Conservation (phyloP, 2,888 invertebrate species). For the Sarcophaga caerulescens region DNA sequence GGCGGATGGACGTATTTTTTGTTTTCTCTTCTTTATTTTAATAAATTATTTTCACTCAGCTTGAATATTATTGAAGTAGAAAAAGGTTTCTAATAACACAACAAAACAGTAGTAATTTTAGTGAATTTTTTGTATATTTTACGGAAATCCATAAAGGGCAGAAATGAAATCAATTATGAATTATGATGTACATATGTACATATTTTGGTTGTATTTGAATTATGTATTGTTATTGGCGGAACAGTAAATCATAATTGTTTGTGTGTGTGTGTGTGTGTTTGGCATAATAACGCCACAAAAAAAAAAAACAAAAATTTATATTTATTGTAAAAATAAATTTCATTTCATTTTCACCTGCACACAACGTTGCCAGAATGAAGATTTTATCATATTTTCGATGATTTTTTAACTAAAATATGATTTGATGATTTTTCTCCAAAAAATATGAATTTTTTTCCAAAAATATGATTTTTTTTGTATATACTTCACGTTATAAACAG, state of each 20-base stretch:
- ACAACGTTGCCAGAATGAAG: too few relatives aligned
- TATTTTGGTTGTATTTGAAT: not conserved
- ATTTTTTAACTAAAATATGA: too few relatives aligned
- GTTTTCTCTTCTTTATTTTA: not conserved
- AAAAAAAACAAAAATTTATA: too few relatives aligned
- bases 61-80: not conserved
- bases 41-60: not conserved
- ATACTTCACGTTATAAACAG: too few relatives aligned
- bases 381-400: too few relatives aligned
- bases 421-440: too few relatives aligned
- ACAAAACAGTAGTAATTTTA: not conserved
- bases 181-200: not conserved
- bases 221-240: constrained; percentile 7
- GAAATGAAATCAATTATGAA: constrained; percentile 14
- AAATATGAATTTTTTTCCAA: too few relatives aligned
- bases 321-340: not conserved
- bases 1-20: constrained; percentile 8
- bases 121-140: not conserved
- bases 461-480: too few relatives aligned
- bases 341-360: not conserved
- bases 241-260: constrained; percentile 5
- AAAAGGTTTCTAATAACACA: too few relatives aligned
- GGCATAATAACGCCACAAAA: not conserved
- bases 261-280: not conserved
- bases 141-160: not conserved